phyloP scores from a whole-genome alignment of 2,888 invertebrate genomes.

The Laothoe populi region DNA sequence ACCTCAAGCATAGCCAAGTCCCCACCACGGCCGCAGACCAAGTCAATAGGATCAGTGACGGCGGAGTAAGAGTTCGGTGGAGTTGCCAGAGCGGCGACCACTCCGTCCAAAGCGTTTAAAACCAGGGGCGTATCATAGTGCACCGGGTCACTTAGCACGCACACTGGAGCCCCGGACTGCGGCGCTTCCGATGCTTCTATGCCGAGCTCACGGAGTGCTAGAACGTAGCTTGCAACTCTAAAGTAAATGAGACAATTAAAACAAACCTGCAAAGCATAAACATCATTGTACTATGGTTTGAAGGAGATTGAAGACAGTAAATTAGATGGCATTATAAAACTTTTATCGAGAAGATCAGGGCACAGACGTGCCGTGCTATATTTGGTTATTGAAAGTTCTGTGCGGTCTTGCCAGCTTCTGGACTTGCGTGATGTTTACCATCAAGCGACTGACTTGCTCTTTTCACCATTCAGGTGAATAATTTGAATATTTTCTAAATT shows the following conservation, averaged over 20 bases:
- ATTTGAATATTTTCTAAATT: too few species aligned
- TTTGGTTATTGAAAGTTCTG: too few species aligned
- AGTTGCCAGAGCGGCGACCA: slow-evolving; percentile 85
- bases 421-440: too few species aligned
- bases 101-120: slow-evolving; percentile 69
- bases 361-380: too few species aligned
- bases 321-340: too few species aligned
- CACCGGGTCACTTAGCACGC: slow-evolving; percentile 80
- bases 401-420: too few species aligned
- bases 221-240: slow-evolving; percentile 87
- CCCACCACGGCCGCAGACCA: slow-evolving; percentile 92
- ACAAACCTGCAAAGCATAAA: too few species aligned
- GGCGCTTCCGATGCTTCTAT: slow-evolving; percentile 77
- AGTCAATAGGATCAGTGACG: slow-evolving; percentile 91
- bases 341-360: too few species aligned
- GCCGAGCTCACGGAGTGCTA: slow-evolving; percentile 88
- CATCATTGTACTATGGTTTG: too few species aligned
- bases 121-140: slow-evolving; percentile 81
- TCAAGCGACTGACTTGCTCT: too few species aligned
- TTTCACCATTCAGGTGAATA: too few species aligned
- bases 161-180: slow-evolving; percentile 67
- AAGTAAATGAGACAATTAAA: slow-evolving; percentile 25
- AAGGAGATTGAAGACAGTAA: too few species aligned
- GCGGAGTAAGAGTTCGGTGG: slow-evolving; percentile 93
- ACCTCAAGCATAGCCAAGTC: slow-evolving; percentile 91